phyloP scores from a whole-genome alignment of 2,888 invertebrate species.

The Acanthosepion lycidas region DNA sequence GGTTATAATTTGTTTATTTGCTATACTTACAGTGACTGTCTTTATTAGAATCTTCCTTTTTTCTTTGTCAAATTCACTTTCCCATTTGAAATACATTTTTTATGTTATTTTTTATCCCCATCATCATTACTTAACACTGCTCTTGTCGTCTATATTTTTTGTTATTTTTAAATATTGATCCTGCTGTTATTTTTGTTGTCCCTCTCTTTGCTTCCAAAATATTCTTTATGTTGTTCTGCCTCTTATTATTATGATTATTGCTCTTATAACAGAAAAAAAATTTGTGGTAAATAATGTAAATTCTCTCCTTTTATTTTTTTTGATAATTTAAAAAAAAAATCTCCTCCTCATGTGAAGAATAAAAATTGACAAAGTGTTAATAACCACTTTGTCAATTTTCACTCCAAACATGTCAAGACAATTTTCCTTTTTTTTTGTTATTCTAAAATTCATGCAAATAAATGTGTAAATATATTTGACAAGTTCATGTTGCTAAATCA shows the following conservation, averaged over 20 bases:
- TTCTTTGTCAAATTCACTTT: too few species aligned
- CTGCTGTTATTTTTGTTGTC: too few species aligned
- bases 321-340: background rate
- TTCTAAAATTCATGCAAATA: background rate
- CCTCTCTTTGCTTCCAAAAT: too few species aligned
- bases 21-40: too few species aligned
- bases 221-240: too few species aligned
- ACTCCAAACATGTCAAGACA: background rate
- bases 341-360: background rate
- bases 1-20: too few species aligned
- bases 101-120: too few species aligned
- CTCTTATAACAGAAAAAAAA: background rate
- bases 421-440: background rate
- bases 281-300: background rate
- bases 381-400: background rate
- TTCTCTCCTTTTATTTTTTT: background rate
- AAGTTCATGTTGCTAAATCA: background rate
- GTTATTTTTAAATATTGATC: too few species aligned
- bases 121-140: too few species aligned
- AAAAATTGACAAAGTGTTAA: slow-evolving; percentile 33
- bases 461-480: slow-evolving; percentile 33
- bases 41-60: too few species aligned
- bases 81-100: too few species aligned
- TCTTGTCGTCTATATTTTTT: too few species aligned
- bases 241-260: background rate